These are phyloP conservation scores for Hermetia illucens DNA, from an alignment of 1,140 invertebrate species.

Conservation along the genomic window DNA sequence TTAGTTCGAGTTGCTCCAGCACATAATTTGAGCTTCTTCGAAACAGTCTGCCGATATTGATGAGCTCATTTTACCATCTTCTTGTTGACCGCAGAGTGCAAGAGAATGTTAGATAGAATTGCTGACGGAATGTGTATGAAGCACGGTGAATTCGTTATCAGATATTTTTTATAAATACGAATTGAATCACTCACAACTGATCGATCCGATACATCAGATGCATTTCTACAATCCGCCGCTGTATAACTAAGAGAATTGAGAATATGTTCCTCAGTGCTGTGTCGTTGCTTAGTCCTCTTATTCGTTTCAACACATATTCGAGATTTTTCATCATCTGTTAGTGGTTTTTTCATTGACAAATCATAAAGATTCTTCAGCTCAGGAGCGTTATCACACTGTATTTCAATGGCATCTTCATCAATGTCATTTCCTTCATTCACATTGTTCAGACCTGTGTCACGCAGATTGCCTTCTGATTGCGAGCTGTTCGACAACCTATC, in stretches of 20 bases:
- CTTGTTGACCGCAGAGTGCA: conserved; percentile 22
- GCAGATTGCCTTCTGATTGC: conserved; percentile 5
- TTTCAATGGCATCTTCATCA: conserved; percentile 8
- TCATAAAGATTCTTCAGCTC: conserved; percentile 26
- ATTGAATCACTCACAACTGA: no score
- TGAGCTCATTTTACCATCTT: no score
- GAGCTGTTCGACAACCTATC: not conserved
- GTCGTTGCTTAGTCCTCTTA: no score
- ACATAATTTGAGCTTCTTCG: conserved; percentile 48
- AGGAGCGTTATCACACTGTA: conserved; percentile 16
- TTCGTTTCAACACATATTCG: conserved; percentile 27
- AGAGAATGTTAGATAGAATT: conserved; percentile 32
- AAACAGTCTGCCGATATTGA: conserved; percentile 34
- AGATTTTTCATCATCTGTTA: conserved; percentile 29
- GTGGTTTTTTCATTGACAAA: conserved; percentile 24
- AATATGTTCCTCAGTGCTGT: no score
- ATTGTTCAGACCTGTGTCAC: conserved; percentile 2
- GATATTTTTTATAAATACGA: conserved; percentile 38
- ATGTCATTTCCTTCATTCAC: conserved; percentile 6
- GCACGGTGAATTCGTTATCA: conserved; percentile 31
- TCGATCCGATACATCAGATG: no score
- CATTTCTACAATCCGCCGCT: no score
- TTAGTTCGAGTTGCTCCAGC: conserved; percentile 43
- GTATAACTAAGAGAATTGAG: no score
- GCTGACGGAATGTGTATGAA: conserved; percentile 30